Evolutionary conservation across 30 jellyfish, hydroid and myxozoan genomes (phyloP), one percentile per base, ranked within the genome.

Genomic region (Pseudorhiza aurosa): DNA sequence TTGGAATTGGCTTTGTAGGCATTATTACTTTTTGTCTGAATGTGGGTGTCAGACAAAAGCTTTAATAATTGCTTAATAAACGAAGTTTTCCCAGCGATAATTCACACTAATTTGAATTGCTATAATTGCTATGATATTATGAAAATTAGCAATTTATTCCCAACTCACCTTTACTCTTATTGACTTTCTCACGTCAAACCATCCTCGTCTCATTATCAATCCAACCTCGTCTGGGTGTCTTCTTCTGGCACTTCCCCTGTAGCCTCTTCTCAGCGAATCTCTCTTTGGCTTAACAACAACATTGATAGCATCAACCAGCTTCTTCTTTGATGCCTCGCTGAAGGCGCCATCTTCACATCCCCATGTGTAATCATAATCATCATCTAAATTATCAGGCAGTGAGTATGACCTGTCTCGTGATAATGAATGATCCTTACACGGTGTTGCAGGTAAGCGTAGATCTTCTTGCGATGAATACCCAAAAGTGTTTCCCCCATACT

Each of bases 371-470:
- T 53, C 92, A 51, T 56, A 39, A 18, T 30, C 42, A 40, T 65
- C 85, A 51, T 81, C 92, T 17, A 81, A 40, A 17, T 18, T 72
- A 35, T 51, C 85, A 22, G 92, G 92, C 28, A 81, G 58, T 9
- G 92, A 81, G 49, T 22, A 53, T 2, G 85, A 65, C 51, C 92
- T 67, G 22, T 51, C 69, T n/a, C 77, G 58, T n/a, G 50, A 36
- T 2, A 56, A 28, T 18, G 6, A 18, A 8, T 18, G 47, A 0
- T 28, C 47, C 0, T 30, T 72, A 3, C 15, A 8, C 4, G 92
- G 92, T 62, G 78, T 65, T 51, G 85, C 92, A 27, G 92, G 92
- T 27, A 81, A 43, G 28, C 83, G 39, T 44, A 78, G 70, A 31
- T 78, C 53, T 49, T 64, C 83, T 0, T 78, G 83, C 11, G 77